A percentile compares a stretch with the other conserved stretches of the same genome.
Conservation (phyloP, 2,113 vertebrate species). For the Dicerorhinus sumatrensis region DNA sequence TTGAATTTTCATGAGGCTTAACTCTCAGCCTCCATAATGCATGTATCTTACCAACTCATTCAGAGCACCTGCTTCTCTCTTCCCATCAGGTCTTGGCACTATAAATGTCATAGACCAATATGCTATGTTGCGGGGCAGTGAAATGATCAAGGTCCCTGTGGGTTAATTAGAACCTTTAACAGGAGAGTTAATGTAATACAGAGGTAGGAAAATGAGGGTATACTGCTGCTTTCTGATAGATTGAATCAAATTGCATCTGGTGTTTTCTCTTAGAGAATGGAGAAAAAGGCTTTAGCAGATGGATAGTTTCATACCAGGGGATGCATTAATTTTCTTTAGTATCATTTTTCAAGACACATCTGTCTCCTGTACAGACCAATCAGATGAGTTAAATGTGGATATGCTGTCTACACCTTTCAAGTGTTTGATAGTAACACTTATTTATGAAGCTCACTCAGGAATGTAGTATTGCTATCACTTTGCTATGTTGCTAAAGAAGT, state of each 20-base stretch:
- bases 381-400: neutral
- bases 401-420: neutral
- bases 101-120: neutral
- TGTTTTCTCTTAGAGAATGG: slow-evolving; percentile 45
- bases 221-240: neutral
- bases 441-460: neutral
- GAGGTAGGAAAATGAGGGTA: neutral
- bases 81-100: neutral
- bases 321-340: slow-evolving; percentile 43
- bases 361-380: slow-evolving; percentile 20
- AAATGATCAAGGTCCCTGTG: neutral
- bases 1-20: slow-evolving; percentile 12
- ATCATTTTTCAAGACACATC: neutral
- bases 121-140: neutral
- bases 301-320: neutral
- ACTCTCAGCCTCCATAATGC: neutral
- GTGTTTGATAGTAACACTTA: neutral
- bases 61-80: neutral
- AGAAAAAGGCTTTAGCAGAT: slow-evolving; percentile 24
- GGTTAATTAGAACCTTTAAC: slow-evolving; percentile 39
- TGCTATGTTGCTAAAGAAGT: neutral
- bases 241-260: slow-evolving; percentile 36
- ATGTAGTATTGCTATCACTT: neutral
- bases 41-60: neutral
- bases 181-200: neutral